These are phyloP conservation scores for Temnothorax rugatulus DNA, from an alignment of 2,888 invertebrate species.

Conservation along the genomic window DNA sequence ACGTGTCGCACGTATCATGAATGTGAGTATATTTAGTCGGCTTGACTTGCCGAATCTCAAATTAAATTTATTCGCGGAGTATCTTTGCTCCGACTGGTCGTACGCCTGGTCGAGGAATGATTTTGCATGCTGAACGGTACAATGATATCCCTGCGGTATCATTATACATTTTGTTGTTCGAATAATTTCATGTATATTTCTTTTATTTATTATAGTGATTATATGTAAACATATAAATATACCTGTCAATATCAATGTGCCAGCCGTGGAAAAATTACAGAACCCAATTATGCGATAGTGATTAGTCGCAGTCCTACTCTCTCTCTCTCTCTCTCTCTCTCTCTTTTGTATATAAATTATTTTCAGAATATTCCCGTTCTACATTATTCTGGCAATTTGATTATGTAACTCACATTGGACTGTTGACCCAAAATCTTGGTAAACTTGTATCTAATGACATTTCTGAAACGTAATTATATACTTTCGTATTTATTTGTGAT, in stretches of 20 bases:
- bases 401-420: conserved; percentile 75
- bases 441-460: conserved; percentile 77
- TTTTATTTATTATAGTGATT: not conserved
- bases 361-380: conserved; percentile 82
- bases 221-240: not conserved
- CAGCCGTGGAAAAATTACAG: not conserved
- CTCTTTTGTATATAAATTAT: conserved; percentile 78
- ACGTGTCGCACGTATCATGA: conserved; percentile 71
- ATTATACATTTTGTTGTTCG: not conserved
- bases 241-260: not conserved
- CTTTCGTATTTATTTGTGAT: conserved; percentile 47
- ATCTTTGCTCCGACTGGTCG: not conserved
- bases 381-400: conserved; percentile 80
- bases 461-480: conserved; percentile 79
- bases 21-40: conserved; percentile 69
- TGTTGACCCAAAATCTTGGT: conserved; percentile 67
- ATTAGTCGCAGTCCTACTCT: no score
- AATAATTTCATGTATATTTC: conserved; percentile 2
- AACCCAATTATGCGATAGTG: not conserved
- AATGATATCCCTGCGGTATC: not conserved
- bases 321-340: conserved; percentile 54
- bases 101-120: not conserved
- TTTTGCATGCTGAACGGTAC: not conserved
- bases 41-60: not conserved
- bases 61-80: not conserved